Conservation (phyloP, 2,888 invertebrate species). For the Acanthosoma haemorrhoidale region DNA sequence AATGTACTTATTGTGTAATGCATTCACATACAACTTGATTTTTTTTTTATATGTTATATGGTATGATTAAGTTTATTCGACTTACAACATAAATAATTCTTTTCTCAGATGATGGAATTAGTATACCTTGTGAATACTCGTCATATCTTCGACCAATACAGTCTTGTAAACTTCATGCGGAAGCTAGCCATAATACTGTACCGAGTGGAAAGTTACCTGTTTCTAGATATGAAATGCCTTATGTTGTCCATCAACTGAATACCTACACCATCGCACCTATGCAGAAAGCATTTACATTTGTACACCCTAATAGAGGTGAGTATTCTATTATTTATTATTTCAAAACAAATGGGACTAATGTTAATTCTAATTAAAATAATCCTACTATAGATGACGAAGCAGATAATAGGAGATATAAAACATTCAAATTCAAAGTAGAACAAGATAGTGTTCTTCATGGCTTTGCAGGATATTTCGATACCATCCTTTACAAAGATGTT, state of each 20-base stretch:
- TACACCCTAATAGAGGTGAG: slow-evolving; percentile 75
- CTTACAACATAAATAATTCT: not conserved
- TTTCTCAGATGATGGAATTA: slow-evolving; percentile 71
- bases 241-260: slow-evolving; percentile 88
- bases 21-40: not conserved
- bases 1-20: not conserved
- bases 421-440: slow-evolving; percentile 61
- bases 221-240: slow-evolving; percentile 65
- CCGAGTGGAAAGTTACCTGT: slow-evolving; percentile 25
- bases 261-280: slow-evolving; percentile 70
- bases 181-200: slow-evolving; percentile 50
- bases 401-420: slow-evolving; percentile 70
- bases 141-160: slow-evolving; percentile 91
- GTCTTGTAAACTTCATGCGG: slow-evolving; percentile 78
- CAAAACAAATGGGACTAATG: not conserved
- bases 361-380: not conserved
- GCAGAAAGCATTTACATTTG: slow-evolving; percentile 76
- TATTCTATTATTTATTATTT: not conserved
- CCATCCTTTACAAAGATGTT: slow-evolving; percentile 76
- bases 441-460: slow-evolving; percentile 84
- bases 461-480: slow-evolving; percentile 93
- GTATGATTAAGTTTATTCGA: not conserved
- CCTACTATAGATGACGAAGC: slow-evolving; percentile 48
- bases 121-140: slow-evolving; percentile 83
- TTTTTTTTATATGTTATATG: not conserved